These are phyloP conservation scores for Montipora efflorescens DNA, from an alignment of 64 coral and sea anemone species.

Conservation along the genomic window DNA sequence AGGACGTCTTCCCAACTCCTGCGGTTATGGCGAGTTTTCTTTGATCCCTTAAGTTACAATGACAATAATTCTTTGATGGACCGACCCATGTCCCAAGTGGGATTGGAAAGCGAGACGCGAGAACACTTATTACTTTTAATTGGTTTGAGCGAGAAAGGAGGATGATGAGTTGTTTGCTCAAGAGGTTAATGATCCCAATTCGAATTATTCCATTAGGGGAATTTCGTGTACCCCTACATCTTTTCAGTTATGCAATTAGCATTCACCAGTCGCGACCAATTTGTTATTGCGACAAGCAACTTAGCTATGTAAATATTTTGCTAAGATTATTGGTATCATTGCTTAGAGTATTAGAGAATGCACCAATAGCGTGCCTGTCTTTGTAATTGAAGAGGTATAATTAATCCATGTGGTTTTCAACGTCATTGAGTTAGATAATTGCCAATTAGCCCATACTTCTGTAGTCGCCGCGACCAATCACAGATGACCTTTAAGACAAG, in stretches of 20 bases:
- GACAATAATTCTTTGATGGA: slow-evolving; percentile 21
- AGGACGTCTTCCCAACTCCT: not conserved
- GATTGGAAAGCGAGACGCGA: not conserved
- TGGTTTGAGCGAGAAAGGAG: not conserved
- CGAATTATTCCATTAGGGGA: not conserved
- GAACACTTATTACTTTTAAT: not conserved
- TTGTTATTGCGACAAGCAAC: slow-evolving; percentile 12
- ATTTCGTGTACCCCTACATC: not conserved
- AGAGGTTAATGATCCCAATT: not conserved
- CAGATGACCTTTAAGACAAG: not conserved
- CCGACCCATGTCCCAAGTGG: slow-evolving; percentile 39
- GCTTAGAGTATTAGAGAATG: slow-evolving; percentile 31
- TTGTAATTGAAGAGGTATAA: slow-evolving; percentile 20
- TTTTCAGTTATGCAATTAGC: not conserved
- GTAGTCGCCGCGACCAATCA: slow-evolving; percentile 41
- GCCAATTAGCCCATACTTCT: slow-evolving; percentile 1
- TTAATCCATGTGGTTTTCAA: not conserved
- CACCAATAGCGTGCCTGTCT: slow-evolving; percentile 12
- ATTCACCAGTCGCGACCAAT: not conserved
- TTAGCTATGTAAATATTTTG: slow-evolving; percentile 47
- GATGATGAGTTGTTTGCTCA: not conserved
- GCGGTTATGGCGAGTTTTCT: slow-evolving; percentile 22
- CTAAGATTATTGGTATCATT: slow-evolving; percentile 34
- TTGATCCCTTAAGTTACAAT: slow-evolving; percentile 41
- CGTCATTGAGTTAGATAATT: slow-evolving; percentile 27